Evolutionary conservation across 2,888 invertebrate species (phyloP).

Genomic region (Gymnoscelis rufifasciata): DNA sequence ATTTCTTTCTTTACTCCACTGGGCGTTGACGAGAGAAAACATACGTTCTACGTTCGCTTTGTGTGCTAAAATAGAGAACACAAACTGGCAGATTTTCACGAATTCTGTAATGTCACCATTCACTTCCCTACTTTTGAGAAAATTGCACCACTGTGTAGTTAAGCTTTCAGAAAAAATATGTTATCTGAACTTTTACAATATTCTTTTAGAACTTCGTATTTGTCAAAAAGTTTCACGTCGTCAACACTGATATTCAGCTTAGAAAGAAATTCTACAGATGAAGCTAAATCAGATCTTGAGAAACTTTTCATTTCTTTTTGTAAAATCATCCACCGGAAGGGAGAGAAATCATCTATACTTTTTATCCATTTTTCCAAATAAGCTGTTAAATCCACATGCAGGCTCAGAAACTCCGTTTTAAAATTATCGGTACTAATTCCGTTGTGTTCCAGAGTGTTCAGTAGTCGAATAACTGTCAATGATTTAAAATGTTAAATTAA

Average conservation of each 20-base stretch:
- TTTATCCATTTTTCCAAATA: conserved; percentile 7
- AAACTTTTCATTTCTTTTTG: conserved; percentile 14
- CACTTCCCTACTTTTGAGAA: conserved; percentile 6
- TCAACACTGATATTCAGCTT: conserved; percentile 10
- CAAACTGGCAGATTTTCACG: conserved; percentile 1
- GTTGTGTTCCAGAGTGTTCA: conserved; percentile 5
- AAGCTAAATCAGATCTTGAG: conserved; percentile 9
- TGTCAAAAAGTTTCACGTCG: too few relatives aligned
- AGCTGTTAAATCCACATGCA: conserved; percentile 10
- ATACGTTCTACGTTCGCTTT: conserved; percentile 10
- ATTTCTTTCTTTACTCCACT: conserved; percentile 15
- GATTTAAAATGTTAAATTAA: conserved; percentile 12
- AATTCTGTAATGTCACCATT: conserved; percentile 11
- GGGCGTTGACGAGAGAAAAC: conserved; percentile 10
- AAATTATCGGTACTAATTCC: conserved; percentile 3
- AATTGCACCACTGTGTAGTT: conserved; percentile 14
- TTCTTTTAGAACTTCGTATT: conserved; percentile 16
- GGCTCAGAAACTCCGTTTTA: too few relatives aligned
- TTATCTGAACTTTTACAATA: conserved; percentile 13
- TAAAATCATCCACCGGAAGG: conserved; percentile 2
- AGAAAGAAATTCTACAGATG: conserved; percentile 11
- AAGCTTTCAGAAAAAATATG: conserved; percentile 15
- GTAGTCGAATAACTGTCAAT: conserved; percentile 11
- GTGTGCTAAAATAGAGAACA: conserved; percentile 10
- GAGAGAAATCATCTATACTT: too few relatives aligned